phyloP scores from a whole-genome alignment of 2,888 invertebrate genomes.

The Geotrupes spiniger region DNA sequence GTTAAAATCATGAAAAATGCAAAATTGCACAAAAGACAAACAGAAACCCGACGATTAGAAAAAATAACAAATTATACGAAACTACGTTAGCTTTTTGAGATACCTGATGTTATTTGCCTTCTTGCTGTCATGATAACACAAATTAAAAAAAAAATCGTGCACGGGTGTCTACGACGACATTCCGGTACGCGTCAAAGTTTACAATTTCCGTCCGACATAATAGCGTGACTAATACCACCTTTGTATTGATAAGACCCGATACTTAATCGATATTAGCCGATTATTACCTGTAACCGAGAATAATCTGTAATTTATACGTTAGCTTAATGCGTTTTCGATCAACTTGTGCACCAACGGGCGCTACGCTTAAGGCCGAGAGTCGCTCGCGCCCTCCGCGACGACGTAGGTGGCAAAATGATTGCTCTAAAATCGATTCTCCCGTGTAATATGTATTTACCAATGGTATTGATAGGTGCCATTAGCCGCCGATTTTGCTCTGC shows the following conservation, averaged over 20 bases:
- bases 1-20: no score
- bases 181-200: not conserved
- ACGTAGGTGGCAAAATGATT: slow-evolving; percentile 7
- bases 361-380: not conserved
- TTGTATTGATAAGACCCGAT: slow-evolving; percentile 6
- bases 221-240: slow-evolving; percentile 5
- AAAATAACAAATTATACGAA: no score
- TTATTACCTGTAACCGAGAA: slow-evolving; percentile 7
- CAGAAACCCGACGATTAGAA: no score
- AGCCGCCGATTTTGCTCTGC: slow-evolving; percentile 1
- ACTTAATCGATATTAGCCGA: slow-evolving; percentile 8
- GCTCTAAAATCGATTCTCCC: slow-evolving; percentile 2
- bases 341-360: not conserved
- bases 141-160: no score
- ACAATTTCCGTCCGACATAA: not conserved
- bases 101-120: no score
- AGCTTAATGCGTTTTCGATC: not conserved
- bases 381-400: not conserved
- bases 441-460: slow-evolving; percentile 7
- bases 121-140: no score
- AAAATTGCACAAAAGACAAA: no score
- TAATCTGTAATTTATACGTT: slow-evolving; percentile 7
- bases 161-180: no score
- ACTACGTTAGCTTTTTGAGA: no score
- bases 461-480: slow-evolving; percentile 7